phyloP scores from a whole-genome alignment of 1,140 invertebrate genomes.

The Monomorium pharaonis region DNA sequence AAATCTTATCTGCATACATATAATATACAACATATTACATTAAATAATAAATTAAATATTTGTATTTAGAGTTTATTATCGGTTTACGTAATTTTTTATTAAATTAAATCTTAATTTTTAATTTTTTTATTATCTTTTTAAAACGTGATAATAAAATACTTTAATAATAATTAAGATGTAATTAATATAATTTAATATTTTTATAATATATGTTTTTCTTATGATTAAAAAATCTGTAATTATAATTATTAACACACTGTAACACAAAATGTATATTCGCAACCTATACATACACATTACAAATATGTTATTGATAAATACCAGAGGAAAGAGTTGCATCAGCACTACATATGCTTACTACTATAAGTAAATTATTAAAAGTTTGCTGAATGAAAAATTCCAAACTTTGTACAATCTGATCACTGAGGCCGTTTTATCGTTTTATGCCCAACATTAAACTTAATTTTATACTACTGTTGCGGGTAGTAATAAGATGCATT shows the following conservation, averaged over 20 bases:
- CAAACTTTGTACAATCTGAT: background rate
- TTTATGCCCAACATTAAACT: background rate
- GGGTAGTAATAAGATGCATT: slow-evolving; percentile 16
- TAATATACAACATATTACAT: background rate
- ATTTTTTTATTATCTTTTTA: background rate
- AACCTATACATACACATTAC: background rate
- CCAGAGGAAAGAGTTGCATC: slow-evolving; percentile 17
- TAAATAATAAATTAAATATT: background rate
- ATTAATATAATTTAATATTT: background rate
- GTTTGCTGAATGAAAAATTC: slow-evolving; percentile 22
- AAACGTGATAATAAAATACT: background rate
- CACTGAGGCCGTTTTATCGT: background rate
- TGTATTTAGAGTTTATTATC: too few species aligned
- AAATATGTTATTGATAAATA: background rate
- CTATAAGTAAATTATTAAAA: background rate
- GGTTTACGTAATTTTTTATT: too few species aligned
- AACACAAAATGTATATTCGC: background rate
- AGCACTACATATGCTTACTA: background rate
- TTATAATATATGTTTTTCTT: background rate
- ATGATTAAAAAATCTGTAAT: background rate
- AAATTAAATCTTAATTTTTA: too few species aligned
- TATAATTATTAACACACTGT: background rate
- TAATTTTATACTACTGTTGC: background rate
- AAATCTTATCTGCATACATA: background rate
- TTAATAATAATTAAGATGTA: background rate